Evolutionary conservation across 1,140 invertebrate genomes (phyloP), one percentile per base, ranked within the genome.

Genomic region (Conus ventricosus): DNA sequence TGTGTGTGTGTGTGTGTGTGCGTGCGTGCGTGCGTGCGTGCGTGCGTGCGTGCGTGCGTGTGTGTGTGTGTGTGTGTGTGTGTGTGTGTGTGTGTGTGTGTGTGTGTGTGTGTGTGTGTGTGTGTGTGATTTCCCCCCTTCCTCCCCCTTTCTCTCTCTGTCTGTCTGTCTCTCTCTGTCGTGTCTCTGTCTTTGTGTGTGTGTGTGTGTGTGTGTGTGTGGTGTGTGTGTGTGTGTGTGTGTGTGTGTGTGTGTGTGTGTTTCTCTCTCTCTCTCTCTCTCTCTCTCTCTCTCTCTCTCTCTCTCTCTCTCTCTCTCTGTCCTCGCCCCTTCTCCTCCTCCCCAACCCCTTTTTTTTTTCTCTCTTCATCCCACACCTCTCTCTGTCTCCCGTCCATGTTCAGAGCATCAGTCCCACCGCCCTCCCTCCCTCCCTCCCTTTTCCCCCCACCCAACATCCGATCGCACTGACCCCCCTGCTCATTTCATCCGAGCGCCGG

Each of bases 401-500:
- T 39, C 39, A 39, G 39, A 39, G 39, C 39, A 39, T 39, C 39
- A 39, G 39, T 39, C 39, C 39, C 15, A 5, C 23, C 17, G 6
- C 25, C 51, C 63, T 51, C 86, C 8, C n/a, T n/a, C 60, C n/a
- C n/a, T 63, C 39, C 71, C 53, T 53, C 55, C 15, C n/a, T n/a
- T 63, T 23, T 63, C 57, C 23, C 17, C n/a, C 25, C 8, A 15
- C 55, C 81, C 83, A 15, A 53, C 15, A 84, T 55, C 23, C 23
- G 23, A 84, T 84, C 82, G 23, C 53, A 54, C 53, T 84, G 82
- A 57, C 39, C 82, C 53, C 82, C 55, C 53, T 57, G 20, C 57
- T 60, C 82, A 25, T n/a, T 17, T 25, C 57, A 54, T 60, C 82
- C 82, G 53, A 51, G 57, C 82, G 57, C 84, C 84, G 60, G 55